Evolutionary conservation across 2,888 invertebrate genomes (phyloP).

Genomic region (Drosophila quinaria): DNA sequence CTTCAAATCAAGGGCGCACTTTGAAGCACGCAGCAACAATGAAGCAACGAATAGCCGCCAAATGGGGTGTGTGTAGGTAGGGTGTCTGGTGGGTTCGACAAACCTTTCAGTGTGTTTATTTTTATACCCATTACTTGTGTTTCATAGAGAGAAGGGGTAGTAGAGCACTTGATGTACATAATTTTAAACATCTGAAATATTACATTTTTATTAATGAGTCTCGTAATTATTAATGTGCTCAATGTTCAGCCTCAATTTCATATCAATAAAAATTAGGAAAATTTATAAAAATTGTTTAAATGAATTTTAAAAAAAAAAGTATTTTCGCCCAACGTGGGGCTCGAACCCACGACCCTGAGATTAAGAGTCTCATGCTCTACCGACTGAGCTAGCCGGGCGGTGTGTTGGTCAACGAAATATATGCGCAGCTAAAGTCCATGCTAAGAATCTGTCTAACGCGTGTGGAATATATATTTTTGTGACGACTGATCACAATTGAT

Average conservation of each 20-base stretch:
- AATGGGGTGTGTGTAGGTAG: slow-evolving; percentile 7
- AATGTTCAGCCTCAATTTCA: neutral
- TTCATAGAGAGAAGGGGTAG: no score
- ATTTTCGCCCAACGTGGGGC: slow-evolving; percentile 75
- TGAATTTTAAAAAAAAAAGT: slow-evolving; percentile 5
- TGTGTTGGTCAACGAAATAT: neutral
- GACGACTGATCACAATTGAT: no score
- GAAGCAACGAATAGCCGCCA: neutral
- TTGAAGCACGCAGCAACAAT: slow-evolving; percentile 30
- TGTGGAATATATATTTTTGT: no score
- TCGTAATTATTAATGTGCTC: no score
- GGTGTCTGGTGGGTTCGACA: slow-evolving; percentile 39
- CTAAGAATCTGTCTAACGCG: slow-evolving; percentile 1
- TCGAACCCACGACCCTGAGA: slow-evolving; percentile 80
- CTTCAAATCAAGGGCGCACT: slow-evolving; percentile 64
- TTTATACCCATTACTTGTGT: neutral
- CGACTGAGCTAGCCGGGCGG: slow-evolving; percentile 78
- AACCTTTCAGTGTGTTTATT: slow-evolving; percentile 26
- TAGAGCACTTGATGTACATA: neutral
- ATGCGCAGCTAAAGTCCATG: neutral
- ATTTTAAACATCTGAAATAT: neutral
- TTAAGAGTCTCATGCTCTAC: slow-evolving; percentile 81
- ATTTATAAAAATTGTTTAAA: neutral
- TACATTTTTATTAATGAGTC: no score
- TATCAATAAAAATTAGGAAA: neutral